These are phyloP conservation scores for Cabera pusaria DNA, from an alignment of 2,888 invertebrate species.

Conservation along the genomic window DNA sequence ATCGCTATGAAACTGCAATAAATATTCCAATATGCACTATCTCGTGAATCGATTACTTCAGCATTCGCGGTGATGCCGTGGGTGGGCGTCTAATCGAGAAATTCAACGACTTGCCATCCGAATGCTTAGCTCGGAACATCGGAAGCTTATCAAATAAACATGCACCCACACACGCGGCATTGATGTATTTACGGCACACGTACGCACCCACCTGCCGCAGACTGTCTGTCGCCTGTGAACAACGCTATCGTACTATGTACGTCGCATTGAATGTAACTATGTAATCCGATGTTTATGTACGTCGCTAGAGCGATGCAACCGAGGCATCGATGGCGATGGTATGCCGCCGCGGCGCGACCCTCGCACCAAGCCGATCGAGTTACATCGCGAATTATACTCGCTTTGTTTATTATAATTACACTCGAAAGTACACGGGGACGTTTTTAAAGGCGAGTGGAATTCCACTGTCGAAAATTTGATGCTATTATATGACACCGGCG, in stretches of 20 bases:
- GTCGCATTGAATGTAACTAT: constrained; percentile 60
- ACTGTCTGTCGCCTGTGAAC: constrained; percentile 80
- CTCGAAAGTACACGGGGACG: constrained; percentile 44
- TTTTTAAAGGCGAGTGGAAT: constrained; percentile 59
- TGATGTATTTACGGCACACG: constrained; percentile 70
- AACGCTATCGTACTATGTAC: constrained; percentile 73
- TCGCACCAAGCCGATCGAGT: constrained; percentile 41
- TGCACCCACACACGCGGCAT: constrained; percentile 64
- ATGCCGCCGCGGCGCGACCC: constrained; percentile 25
- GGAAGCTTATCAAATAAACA: constrained; percentile 81
- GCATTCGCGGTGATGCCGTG: constrained; percentile 38
- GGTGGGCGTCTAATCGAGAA: constrained; percentile 65
- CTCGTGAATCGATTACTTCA: constrained; percentile 30
- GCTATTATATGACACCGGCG: constrained; percentile 70
- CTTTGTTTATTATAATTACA: constrained; percentile 42
- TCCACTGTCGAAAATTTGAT: constrained; percentile 62
- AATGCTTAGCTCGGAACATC: constrained; percentile 70
- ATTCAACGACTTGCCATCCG: constrained; percentile 70
- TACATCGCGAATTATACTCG: constrained; percentile 45
- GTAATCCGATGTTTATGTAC: constrained; percentile 68
- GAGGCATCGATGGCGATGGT: constrained; percentile 20
- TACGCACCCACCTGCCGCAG: constrained; percentile 67
- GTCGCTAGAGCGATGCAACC: constrained; percentile 47
- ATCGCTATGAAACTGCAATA: constrained; percentile 25
- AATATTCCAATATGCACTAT: constrained; percentile 33